Conservation (phyloP, 2,888 invertebrate genomes). For the Acanthopleura granulata region DNA sequence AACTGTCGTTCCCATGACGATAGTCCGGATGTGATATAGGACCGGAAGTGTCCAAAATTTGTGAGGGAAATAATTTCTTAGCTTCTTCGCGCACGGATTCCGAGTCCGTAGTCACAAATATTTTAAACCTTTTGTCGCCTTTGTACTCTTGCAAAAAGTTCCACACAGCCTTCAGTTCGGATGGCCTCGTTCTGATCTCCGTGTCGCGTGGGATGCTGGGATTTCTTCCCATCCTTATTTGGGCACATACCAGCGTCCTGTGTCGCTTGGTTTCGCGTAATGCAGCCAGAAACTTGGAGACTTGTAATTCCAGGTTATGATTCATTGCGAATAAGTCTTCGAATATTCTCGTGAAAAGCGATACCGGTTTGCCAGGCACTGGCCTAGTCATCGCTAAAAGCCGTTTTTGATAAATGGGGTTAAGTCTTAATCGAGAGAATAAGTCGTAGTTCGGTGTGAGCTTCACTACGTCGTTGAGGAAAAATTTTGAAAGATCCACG, state of each 20-base stretch:
- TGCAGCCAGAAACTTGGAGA: slow-evolving; percentile 4
- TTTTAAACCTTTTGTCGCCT: slow-evolving; percentile 30
- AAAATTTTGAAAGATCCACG: slow-evolving; percentile 34
- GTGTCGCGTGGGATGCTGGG: slow-evolving; percentile 39
- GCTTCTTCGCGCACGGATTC: slow-evolving; percentile 34
- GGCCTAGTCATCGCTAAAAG: slow-evolving; percentile 30
- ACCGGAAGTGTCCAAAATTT: slow-evolving; percentile 34
- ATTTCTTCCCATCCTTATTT: slow-evolving; percentile 37
- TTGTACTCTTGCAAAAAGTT: slow-evolving; percentile 33
- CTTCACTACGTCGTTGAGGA: slow-evolving; percentile 36
- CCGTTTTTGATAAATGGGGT: slow-evolving; percentile 30
- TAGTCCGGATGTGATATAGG: slow-evolving; percentile 41
- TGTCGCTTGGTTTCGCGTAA: slow-evolving; percentile 25
- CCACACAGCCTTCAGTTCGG: slow-evolving; percentile 36
- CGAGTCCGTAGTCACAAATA: slow-evolving; percentile 41
- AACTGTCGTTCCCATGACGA: slow-evolving; percentile 25
- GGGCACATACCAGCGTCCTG: slow-evolving; percentile 37
- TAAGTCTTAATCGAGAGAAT: slow-evolving; percentile 34
- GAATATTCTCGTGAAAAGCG: slow-evolving; percentile 35
- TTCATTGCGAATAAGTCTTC: slow-evolving; percentile 36
- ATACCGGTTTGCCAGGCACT: slow-evolving; percentile 23
- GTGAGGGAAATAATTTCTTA: slow-evolving; percentile 27
- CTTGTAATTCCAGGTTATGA: slow-evolving; percentile 26
- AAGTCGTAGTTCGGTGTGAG: slow-evolving; percentile 40
- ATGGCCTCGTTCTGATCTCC: slow-evolving; percentile 32